Conservation (phyloP, 2,113 vertebrate species). For the Cynoglossus semilaevis region DNA sequence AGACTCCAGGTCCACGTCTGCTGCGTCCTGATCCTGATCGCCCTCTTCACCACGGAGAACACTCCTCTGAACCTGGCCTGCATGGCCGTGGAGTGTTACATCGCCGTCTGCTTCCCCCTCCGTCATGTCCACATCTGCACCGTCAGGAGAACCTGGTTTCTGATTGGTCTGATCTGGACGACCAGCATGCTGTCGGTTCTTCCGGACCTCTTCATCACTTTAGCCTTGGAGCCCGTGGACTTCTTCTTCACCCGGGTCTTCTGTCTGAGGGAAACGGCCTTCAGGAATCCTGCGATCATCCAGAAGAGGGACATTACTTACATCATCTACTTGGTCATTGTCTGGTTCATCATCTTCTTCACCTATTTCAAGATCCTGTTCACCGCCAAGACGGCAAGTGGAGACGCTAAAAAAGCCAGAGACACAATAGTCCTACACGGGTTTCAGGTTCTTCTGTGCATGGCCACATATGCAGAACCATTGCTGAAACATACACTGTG, state of each 20-base stretch:
- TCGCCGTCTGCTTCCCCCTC: slow-evolving; percentile 71
- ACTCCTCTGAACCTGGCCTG: slow-evolving; percentile 72
- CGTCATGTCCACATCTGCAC: slow-evolving; percentile 68
- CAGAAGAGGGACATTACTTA: slow-evolving; percentile 56
- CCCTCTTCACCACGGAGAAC: slow-evolving; percentile 56
- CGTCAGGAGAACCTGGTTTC: slow-evolving; percentile 36
- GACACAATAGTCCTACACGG: slow-evolving; percentile 71
- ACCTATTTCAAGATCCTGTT: slow-evolving; percentile 61
- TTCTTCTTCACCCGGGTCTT: slow-evolving; percentile 50
- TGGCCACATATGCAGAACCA: slow-evolving; percentile 51
- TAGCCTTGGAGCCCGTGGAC: slow-evolving; percentile 36
- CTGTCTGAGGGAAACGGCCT: slow-evolving; percentile 42
- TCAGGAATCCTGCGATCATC: slow-evolving; percentile 32
- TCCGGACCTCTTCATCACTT: slow-evolving; percentile 57
- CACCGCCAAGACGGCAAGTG: slow-evolving; percentile 41
- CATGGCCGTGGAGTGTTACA: slow-evolving; percentile 74
- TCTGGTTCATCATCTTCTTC: slow-evolving; percentile 60
- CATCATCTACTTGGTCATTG: slow-evolving; percentile 36
- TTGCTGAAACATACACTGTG: slow-evolving; percentile 10
- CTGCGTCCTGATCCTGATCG: slow-evolving; percentile 15
- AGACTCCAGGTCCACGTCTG: slow-evolving; percentile 40
- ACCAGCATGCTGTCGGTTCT: slow-evolving; percentile 47
- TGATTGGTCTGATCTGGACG: slow-evolving; percentile 63
- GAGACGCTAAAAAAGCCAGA: slow-evolving; percentile 62
- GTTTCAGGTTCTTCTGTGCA: slow-evolving; percentile 67